Base-by-base conservation (phyloP, 2,113 vertebrate species). In the Lampris megalopsis region DNA sequence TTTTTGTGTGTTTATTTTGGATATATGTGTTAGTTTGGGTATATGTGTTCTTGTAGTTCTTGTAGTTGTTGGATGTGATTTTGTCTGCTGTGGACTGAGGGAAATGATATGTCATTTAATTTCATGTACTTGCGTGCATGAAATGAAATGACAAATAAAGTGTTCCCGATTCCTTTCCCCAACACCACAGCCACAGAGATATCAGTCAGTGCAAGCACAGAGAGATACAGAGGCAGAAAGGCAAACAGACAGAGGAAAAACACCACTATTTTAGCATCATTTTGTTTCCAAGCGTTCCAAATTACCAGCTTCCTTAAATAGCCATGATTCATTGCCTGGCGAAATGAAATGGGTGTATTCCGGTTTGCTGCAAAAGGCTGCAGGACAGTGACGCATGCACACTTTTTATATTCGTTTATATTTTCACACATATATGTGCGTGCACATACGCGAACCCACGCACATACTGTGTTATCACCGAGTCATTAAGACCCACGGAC, bases 261-360 rank as follows among this genome's bases (percentile, higher is more conserved):
- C 6, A 64, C 62, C 41, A 37, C 52, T 79, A 48, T 38, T 60
- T 35, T 48, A 56, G 66, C 37, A 56, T 81, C 62, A 54, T 82
- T 91, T 82, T 80, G 81, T 81, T 86, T 86, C 63, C 77, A 75
- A 80, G 53, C 75, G 77, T 75, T 60, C 74, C 74, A 89, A 91
- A 92, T 92, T 71, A 89, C 83, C 73, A 79, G 70, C 68, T 88
- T 87, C 88, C 86, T 70, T 62, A 92, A 91, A 91, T 88, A 90
- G 78, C 62, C 36, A 43, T 47, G 50, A 63, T 61, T 8, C 37
- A 50, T 71, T 82, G 53, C 68, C 73, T 76, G 73, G 50, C 73
- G 72, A 82, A 60, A 84, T 63, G 52, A 69, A 72, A 79, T 73
- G 73, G 49, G 53, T 75, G 68, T 64, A 64, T 85, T 83, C 70